Percentiles rank a stretch among this genome's conserved stretches.
Evolutionary conservation across 2,797 vertebrate species (phyloP).

Genomic region (Melanotaenia nigrans): DNA sequence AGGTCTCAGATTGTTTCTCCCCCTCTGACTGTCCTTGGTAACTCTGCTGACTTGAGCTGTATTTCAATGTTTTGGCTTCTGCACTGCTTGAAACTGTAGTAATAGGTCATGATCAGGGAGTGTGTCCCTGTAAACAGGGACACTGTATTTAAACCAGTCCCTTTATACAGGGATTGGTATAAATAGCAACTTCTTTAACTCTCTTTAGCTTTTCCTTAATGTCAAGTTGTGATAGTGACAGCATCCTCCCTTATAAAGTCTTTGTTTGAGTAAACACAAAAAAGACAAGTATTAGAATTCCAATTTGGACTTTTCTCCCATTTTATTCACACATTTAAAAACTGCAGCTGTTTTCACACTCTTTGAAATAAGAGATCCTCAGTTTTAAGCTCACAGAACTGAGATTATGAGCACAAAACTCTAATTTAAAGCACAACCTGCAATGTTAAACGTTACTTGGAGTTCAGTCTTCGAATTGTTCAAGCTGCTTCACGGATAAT

Average conservation of each 20-base stretch:
- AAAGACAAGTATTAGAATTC: not conserved
- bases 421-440: not conserved
- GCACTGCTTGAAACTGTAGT: not conserved
- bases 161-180: not conserved
- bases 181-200: not conserved
- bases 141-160: not conserved
- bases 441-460: not conserved
- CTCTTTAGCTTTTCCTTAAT: not conserved
- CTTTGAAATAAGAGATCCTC: not conserved
- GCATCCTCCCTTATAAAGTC: not conserved
- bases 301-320: not conserved
- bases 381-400: not conserved
- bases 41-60: not conserved
- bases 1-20: not conserved
- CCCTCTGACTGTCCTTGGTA: not conserved
- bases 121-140: not conserved
- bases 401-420: not conserved
- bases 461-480: not conserved
- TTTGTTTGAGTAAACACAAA: not conserved
- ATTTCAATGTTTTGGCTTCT: not conserved
- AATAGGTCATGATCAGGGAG: not conserved
- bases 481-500: not conserved
- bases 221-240: not conserved
- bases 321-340: not conserved
- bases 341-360: not conserved